Evolutionary conservation across 2,888 invertebrate genomes (phyloP), one percentile per base, ranked within the genome.

Genomic region (Aelia acuminata): DNA sequence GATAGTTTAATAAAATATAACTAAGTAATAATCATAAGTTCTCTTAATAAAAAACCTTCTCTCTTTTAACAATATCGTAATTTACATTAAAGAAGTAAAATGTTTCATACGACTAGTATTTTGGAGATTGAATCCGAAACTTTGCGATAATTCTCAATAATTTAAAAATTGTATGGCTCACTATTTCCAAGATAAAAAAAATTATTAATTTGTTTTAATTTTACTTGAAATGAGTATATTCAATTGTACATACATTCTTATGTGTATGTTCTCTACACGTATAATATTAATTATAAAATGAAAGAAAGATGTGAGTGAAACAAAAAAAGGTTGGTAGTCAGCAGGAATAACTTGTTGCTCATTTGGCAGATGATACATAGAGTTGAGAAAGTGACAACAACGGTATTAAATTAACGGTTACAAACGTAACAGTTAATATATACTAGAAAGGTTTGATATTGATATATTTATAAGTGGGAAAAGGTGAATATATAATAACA

Each of bases 321-420:
- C 63, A 4, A 43, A 63, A 63, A 63, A 63, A 26, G 18, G 31
- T 31, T 31, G 31, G 63, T 18, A 80, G 80, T n/a, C 13, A 22
- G 43, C 22, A 80, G 80, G 80, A 80, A 80, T 80, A 63, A 80
- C 80, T 80, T 80, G 80, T 80, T 80, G 80, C 80, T 80, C 80
- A 31, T 80, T 80, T 80, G 80, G 39, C 80, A 43, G 80, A 80
- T 80, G 80, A 80, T 80, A 80, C 80, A 80, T 43, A 80, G 43
- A 80, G 39, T 80, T 43, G 80, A 43, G 80, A 80, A 43, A n/a
- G 80, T 80, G 63, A 18, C 63, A 63, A 63, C 63, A 63, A 63
- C 63, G 31, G 15, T 57, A 5, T 15, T 26, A 57, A 11, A 57
- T 31, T 15, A 0, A 2, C n/a, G 26, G 11, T 13, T 63, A 1